A percentile compares a stretch with the other conserved stretches of the same genome.
These are phyloP conservation scores for Molothrus aeneus DNA, from an alignment of 2,797 vertebrate genomes.

Conservation along the genomic window DNA sequence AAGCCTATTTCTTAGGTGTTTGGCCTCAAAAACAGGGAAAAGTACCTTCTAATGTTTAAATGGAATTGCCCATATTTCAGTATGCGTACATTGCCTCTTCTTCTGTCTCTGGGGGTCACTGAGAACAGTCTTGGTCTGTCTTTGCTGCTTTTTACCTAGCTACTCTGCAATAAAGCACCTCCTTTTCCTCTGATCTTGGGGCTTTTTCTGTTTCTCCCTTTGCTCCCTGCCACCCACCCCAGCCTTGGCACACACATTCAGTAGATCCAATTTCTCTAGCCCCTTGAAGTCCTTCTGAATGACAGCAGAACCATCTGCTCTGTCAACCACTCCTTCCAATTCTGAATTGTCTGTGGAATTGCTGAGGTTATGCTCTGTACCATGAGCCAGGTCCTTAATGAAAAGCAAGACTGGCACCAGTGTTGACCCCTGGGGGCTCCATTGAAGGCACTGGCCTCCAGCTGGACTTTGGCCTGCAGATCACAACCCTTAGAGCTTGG, in stretches of 20 bases:
- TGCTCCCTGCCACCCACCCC: background rate
- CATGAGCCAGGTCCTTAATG: background rate
- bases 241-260: background rate
- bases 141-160: background rate
- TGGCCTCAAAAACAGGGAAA: background rate
- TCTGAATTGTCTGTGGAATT: background rate
- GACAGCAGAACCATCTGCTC: background rate
- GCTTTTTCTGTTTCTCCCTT: background rate
- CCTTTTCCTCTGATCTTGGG: background rate
- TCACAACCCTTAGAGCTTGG: background rate
- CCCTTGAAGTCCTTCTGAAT: background rate
- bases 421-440: background rate
- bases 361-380: background rate
- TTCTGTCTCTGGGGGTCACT: background rate
- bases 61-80: background rate
- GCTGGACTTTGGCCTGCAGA: background rate
- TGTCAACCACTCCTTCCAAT: background rate
- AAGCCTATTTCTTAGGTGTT: background rate
- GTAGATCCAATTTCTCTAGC: background rate
- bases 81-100: background rate
- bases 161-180: background rate
- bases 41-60: background rate
- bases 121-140: background rate
- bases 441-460: background rate
- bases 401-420: background rate